A percentile compares a stretch with the other conserved stretches of the same genome.
phyloP scores from a whole-genome alignment of 2,888 invertebrate genomes.

The Athalia rosae region DNA sequence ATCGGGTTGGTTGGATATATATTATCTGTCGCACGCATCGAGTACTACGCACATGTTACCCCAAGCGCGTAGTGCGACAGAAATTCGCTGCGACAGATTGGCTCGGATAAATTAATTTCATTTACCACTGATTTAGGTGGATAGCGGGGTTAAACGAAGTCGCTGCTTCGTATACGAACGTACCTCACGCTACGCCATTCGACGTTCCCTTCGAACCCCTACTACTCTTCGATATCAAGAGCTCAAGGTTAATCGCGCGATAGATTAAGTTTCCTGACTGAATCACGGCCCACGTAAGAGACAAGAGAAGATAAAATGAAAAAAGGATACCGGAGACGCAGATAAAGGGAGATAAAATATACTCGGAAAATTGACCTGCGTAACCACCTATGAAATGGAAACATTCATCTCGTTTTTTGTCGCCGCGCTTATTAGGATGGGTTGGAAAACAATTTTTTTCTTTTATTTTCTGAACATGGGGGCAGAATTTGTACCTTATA shows the following conservation, averaged over 20 bases:
- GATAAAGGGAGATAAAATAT: slow-evolving; percentile 5
- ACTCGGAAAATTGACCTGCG: slow-evolving; percentile 31
- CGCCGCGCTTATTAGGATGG: too few species aligned
- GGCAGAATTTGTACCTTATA: too few species aligned
- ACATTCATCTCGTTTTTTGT: slow-evolving; percentile 18
- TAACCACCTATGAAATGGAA: slow-evolving; percentile 24
- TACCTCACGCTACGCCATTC: neutral
- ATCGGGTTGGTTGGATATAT: slow-evolving; percentile 50
- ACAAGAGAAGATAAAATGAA: too few species aligned
- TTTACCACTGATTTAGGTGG: slow-evolving; percentile 63
- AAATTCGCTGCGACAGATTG: slow-evolving; percentile 60
- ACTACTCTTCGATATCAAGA: slow-evolving; percentile 37
- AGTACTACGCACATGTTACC: slow-evolving; percentile 52
- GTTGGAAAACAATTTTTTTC: too few species aligned
- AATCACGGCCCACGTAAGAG: neutral
- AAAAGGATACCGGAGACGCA: neutral
- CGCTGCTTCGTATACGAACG: slow-evolving; percentile 52
- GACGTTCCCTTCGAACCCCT: neutral
- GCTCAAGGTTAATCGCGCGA: slow-evolving; percentile 44
- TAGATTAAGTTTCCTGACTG: slow-evolving; percentile 42
- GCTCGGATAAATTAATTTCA: slow-evolving; percentile 65
- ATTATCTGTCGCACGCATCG: slow-evolving; percentile 63
- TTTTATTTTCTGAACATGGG: slow-evolving; percentile 11
- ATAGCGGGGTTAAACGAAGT: slow-evolving; percentile 53
- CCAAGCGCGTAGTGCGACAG: slow-evolving; percentile 9